phyloP scores from a whole-genome alignment of 2,797 vertebrate genomes.

The Ambastaia sidthimunki region DNA sequence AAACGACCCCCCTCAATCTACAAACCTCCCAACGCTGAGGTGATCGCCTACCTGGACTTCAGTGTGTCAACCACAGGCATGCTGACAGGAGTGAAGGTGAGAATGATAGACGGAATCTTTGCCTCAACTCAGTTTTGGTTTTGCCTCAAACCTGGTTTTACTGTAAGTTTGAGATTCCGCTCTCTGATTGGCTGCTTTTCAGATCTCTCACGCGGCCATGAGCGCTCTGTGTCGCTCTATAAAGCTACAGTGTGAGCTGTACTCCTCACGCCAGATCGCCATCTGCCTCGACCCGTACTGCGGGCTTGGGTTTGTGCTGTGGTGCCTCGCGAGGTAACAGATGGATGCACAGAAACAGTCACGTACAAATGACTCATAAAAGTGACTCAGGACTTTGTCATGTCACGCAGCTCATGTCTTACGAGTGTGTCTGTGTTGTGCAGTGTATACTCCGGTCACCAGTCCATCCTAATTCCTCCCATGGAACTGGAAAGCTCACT shows the following conservation, averaged over 20 bases:
- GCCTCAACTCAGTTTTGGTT: too few relatives aligned
- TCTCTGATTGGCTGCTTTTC: slow-evolving; percentile 52
- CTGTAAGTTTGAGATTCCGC: neutral
- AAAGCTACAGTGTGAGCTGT: slow-evolving; percentile 98
- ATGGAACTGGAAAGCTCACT: slow-evolving; percentile 95
- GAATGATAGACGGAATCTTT: neutral
- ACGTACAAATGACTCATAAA: neutral
- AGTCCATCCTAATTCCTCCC: slow-evolving; percentile 97
- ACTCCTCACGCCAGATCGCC: slow-evolving; percentile 96
- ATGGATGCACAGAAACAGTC: slow-evolving; percentile 22
- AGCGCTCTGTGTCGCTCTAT: slow-evolving; percentile 93
- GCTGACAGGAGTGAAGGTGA: slow-evolving; percentile 97
- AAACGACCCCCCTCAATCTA: slow-evolving; percentile 90
- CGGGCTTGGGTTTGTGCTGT: slow-evolving; percentile 95
- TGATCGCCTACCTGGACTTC: slow-evolving; percentile 96
- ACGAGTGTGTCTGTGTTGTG: slow-evolving; percentile 27
- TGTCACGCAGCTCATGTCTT: neutral
- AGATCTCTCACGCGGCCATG: slow-evolving; percentile 95
- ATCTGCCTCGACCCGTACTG: slow-evolving; percentile 99
- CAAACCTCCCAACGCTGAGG: slow-evolving; percentile 95
- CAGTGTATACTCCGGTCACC: slow-evolving; percentile 98
- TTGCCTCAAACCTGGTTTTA: neutral
- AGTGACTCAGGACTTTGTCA: slow-evolving; percentile 12
- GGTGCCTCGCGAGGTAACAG: slow-evolving; percentile 95
- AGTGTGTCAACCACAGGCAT: slow-evolving; percentile 98